These are phyloP conservation scores for Odontocolon sp. DNA, from an alignment of 2,888 invertebrate species.

Conservation along the genomic window DNA sequence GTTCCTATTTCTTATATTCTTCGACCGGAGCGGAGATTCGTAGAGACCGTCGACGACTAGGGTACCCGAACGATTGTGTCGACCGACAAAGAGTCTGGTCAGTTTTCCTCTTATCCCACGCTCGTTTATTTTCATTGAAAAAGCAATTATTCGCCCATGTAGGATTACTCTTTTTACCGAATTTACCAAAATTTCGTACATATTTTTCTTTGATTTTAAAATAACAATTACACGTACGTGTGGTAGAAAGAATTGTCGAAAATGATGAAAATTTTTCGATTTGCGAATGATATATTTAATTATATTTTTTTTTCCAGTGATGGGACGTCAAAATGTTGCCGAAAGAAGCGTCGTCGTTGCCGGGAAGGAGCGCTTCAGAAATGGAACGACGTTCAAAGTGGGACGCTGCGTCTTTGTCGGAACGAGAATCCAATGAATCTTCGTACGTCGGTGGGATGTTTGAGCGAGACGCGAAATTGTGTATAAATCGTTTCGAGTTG, in stretches of 20 bases:
- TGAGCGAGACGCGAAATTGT: background rate
- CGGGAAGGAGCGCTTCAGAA: constrained; percentile 63
- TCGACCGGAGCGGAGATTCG: background rate
- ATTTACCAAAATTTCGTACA: no score
- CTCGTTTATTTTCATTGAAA: no score
- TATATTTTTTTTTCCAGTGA: constrained; percentile 65
- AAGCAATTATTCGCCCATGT: no score
- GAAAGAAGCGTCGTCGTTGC: constrained; percentile 62
- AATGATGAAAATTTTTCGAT: background rate
- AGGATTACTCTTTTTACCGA: no score
- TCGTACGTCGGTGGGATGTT: constrained; percentile 14
- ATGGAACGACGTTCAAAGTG: constrained; percentile 61
- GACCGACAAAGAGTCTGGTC: no score
- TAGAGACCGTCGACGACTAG: no score
- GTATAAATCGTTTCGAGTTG: background rate
- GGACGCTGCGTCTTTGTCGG: constrained; percentile 38
- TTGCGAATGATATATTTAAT: constrained; percentile 25
- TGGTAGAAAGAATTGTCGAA: background rate
- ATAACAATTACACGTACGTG: no score
- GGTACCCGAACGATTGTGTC: no score
- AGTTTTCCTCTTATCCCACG: no score
- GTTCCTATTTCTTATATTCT: background rate
- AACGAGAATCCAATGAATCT: constrained; percentile 55
- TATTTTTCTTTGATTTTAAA: no score
- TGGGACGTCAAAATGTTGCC: constrained; percentile 69